Evolutionary conservation across 2,888 invertebrate genomes (phyloP).

Genomic region (Plutella xylostella): DNA sequence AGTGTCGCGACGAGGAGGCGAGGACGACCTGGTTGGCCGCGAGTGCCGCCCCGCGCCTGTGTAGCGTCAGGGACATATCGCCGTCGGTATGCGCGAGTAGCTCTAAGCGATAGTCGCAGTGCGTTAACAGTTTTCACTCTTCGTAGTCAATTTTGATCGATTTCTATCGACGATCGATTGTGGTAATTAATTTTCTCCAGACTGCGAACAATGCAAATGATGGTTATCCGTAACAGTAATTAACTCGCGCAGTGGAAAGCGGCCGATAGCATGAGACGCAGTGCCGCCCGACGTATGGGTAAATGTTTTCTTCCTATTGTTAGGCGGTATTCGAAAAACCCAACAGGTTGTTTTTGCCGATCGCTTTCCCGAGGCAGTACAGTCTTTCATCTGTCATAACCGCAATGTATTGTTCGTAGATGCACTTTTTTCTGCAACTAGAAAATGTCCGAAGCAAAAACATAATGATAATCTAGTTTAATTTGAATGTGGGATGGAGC

Average conservation of each 20-base stretch:
- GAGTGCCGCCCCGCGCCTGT: conserved; percentile 1
- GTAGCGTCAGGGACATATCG: neutral
- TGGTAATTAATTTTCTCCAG: conserved; percentile 59
- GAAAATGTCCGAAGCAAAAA: too few relatives aligned
- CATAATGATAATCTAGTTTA: too few relatives aligned
- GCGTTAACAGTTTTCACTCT: conserved; percentile 11
- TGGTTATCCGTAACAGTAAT: conserved; percentile 54
- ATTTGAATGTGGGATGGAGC: neutral
- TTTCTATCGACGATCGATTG: conserved; percentile 21
- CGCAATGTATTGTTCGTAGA: conserved; percentile 4
- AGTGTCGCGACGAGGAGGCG: neutral
- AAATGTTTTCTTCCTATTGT: conserved; percentile 63
- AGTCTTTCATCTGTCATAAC: conserved; percentile 3
- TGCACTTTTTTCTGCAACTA: neutral
- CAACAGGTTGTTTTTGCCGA: conserved; percentile 28
- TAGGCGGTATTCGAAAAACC: conserved; percentile 38
- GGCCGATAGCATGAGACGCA: conserved; percentile 43
- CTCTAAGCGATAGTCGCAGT: too few relatives aligned
- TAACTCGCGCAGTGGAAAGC: conserved; percentile 30
- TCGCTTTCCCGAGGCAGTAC: conserved; percentile 40
- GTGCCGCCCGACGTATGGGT: conserved; percentile 38
- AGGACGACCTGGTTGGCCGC: neutral
- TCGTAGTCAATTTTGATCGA: conserved; percentile 46
- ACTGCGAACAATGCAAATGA: conserved; percentile 60
- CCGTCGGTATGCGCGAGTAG: neutral